Conservation (phyloP, 2,113 vertebrate genomes). For the Pantherophis guttatus region DNA sequence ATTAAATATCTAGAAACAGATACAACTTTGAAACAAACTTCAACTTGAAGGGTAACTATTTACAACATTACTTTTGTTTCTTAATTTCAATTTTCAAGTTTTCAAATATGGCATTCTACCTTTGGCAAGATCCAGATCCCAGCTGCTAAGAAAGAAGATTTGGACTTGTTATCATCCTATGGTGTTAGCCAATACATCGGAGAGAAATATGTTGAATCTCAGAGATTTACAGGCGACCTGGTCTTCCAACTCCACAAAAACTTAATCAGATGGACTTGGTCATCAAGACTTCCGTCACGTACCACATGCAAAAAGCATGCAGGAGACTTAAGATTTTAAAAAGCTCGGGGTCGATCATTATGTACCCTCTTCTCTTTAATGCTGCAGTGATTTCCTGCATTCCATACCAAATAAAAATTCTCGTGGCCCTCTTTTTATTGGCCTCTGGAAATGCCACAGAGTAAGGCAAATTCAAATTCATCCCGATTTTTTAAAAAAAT, state of each 20-base stretch:
- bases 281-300: not conserved
- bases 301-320: not conserved
- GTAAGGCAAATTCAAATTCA: not conserved
- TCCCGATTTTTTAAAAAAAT: not conserved
- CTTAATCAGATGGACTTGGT: not conserved
- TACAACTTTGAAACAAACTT: not conserved
- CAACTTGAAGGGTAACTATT: not conserved
- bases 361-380: not conserved
- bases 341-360: too few species aligned
- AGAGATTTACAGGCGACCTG: not conserved
- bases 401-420: not conserved
- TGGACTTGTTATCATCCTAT: not conserved
- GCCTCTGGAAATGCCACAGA: not conserved
- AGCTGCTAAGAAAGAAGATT: not conserved
- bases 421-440: not conserved
- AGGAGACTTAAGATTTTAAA: not conserved
- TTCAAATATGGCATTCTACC: not conserved
- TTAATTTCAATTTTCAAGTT: too few species aligned
- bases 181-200: not conserved
- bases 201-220: not conserved
- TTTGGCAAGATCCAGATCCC: not conserved
- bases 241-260: not conserved
- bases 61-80: not conserved
- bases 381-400: not conserved
- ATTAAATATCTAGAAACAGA: not conserved